These are phyloP conservation scores for Butorides virescens DNA, from an alignment of 2,113 vertebrate species.

Conservation along the genomic window DNA sequence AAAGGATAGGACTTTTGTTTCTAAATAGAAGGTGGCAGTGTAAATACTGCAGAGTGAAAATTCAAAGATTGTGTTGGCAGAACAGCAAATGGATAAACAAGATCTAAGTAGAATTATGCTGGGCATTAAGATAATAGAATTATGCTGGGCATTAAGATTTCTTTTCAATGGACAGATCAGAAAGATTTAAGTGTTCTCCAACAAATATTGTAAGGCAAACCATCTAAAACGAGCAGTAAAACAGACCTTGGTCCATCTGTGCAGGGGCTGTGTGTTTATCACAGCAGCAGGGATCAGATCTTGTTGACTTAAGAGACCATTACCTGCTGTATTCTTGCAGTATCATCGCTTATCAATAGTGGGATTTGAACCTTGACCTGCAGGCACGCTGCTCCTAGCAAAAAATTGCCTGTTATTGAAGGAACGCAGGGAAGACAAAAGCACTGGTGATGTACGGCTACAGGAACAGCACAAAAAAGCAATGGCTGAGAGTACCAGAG, in stretches of 20 bases:
- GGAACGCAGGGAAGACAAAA: not conserved
- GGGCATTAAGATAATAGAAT: not conserved
- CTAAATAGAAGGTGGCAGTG: fast-evolving
- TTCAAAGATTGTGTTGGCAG: not conserved
- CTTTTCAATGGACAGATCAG: not conserved
- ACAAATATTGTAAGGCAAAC: not conserved
- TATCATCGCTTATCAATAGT: not conserved
- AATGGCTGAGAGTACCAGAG: fast-evolving
- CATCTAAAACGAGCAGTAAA: not conserved
- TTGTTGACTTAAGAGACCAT: not conserved
- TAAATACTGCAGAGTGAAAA: not conserved
- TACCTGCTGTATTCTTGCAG: not conserved
- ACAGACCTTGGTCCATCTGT: not conserved
- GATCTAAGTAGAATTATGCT: not conserved
- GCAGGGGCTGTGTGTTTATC: not conserved
- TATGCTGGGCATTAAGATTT: not conserved
- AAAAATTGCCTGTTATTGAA: not conserved
- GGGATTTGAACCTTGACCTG: not conserved
- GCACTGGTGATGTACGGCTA: not conserved
- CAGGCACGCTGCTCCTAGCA: not conserved
- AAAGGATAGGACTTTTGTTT: not conserved
- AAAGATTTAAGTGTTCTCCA: not conserved
- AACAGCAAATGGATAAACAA: not conserved
- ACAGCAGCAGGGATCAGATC: not conserved
- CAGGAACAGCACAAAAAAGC: not conserved